Percentiles rank a stretch among this genome's conserved stretches.
These are phyloP conservation scores for Araneus ventricosus DNA, from an alignment of 1,140 invertebrate species.

Conservation along the genomic window DNA sequence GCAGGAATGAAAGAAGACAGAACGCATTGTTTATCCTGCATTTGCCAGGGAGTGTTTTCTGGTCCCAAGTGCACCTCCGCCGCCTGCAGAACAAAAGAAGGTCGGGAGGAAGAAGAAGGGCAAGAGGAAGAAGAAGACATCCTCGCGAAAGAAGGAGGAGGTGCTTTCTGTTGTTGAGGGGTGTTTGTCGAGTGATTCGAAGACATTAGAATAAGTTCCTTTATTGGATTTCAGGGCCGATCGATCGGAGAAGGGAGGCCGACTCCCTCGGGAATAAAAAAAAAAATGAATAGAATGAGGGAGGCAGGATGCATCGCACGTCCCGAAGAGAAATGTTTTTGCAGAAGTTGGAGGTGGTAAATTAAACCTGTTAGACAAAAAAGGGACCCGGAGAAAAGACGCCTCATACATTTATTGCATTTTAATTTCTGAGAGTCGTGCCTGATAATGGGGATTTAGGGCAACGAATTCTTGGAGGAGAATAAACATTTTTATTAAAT, in stretches of 20 bases:
- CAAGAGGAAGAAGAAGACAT: too few species aligned
- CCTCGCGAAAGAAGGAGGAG: too few species aligned
- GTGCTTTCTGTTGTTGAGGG: neutral
- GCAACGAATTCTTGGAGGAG: too few species aligned
- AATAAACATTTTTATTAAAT: too few species aligned
- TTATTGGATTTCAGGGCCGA: neutral
- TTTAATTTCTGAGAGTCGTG: too few species aligned
- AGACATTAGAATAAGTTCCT: constrained; percentile 25
- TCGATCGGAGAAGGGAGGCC: neutral
- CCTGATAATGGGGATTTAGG: too few species aligned
- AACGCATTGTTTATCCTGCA: neutral
- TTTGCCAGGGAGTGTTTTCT: neutral
- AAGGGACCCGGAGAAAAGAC: neutral
- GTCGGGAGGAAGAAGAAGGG: too few species aligned
- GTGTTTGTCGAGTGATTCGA: neutral
- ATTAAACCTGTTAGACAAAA: neutral
- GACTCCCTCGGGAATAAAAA: neutral
- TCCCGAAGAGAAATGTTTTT: neutral
- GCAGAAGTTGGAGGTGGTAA: neutral
- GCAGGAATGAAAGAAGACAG: neutral
- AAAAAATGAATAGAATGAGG: neutral
- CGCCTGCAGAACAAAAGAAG: too few species aligned
- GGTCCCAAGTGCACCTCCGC: neutral
- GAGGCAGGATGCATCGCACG: neutral
- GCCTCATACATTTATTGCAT: too few species aligned